Percentiles rank a stretch among this genome's conserved stretches.
Evolutionary conservation across 2,113 vertebrate species (phyloP).

Genomic region (Vombatus ursinus): DNA sequence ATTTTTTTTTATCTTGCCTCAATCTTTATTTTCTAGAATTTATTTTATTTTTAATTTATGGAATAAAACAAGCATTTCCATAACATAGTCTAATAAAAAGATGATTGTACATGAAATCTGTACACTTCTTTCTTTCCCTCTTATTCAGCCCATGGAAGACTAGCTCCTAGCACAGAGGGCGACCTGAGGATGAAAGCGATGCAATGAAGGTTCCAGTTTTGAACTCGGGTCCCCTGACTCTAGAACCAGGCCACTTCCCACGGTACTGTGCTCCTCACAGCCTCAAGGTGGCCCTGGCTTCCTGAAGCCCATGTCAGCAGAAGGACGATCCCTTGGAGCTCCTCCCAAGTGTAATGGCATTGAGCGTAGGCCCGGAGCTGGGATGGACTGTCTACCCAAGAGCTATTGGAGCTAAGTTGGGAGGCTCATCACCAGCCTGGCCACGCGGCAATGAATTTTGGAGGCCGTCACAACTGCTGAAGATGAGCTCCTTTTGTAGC

Average conservation of each 20-base stretch:
- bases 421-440: neutral
- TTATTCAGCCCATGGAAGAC: neutral
- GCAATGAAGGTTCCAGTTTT: neutral
- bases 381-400: neutral
- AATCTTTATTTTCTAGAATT: neutral
- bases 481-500: neutral
- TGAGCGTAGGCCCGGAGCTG: neutral
- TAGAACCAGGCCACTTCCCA: neutral
- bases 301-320: neutral
- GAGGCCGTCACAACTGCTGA: neutral
- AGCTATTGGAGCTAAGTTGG: neutral
- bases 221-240: neutral
- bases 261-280: neutral
- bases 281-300: neutral
- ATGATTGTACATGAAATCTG: neutral
- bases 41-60: neutral
- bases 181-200: neutral
- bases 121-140: neutral
- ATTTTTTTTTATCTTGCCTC: neutral
- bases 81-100: too few species aligned
- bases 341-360: neutral
- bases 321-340: neutral
- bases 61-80: too few species aligned
- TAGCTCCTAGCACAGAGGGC: neutral
- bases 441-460: neutral